Percentiles rank a stretch among this genome's conserved stretches.
phyloP scores from a whole-genome alignment of 2,797 vertebrate genomes.

The Tadarida brasiliensis region DNA sequence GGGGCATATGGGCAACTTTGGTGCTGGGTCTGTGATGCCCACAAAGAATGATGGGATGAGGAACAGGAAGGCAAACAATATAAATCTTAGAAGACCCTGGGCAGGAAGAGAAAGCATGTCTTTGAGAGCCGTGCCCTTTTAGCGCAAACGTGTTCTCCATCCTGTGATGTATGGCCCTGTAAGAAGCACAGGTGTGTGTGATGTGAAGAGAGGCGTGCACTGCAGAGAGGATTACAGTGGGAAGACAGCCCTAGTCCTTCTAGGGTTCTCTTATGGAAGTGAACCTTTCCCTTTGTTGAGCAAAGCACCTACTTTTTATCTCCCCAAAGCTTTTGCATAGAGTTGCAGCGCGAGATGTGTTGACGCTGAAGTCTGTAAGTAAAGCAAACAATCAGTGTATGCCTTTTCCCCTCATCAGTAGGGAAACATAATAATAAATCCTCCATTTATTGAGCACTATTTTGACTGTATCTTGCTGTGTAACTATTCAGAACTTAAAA shows the following conservation, averaged over 20 bases:
- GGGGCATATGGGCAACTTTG: background rate
- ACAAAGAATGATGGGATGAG: background rate
- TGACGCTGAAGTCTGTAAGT: background rate
- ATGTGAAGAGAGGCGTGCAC: background rate
- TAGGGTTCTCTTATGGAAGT: background rate
- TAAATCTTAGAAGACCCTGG: background rate
- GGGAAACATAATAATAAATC: background rate
- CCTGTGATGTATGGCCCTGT: background rate
- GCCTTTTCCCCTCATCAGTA: background rate
- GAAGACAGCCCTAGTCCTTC: background rate
- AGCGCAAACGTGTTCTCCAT: background rate
- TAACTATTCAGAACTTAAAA: background rate
- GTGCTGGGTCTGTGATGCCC: background rate
- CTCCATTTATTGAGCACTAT: background rate
- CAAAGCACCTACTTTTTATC: background rate
- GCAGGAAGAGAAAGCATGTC: background rate
- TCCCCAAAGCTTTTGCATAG: background rate
- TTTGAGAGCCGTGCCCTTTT: background rate
- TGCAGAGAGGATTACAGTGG: background rate
- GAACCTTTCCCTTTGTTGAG: background rate
- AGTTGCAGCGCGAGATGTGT: rapidly evolving
- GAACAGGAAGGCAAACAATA: background rate
- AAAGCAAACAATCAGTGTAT: background rate
- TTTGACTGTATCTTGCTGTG: background rate
- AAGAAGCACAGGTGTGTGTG: background rate